phyloP scores from a whole-genome alignment of 2,888 invertebrate genomes.

The Tetramorium bicarinatum region DNA sequence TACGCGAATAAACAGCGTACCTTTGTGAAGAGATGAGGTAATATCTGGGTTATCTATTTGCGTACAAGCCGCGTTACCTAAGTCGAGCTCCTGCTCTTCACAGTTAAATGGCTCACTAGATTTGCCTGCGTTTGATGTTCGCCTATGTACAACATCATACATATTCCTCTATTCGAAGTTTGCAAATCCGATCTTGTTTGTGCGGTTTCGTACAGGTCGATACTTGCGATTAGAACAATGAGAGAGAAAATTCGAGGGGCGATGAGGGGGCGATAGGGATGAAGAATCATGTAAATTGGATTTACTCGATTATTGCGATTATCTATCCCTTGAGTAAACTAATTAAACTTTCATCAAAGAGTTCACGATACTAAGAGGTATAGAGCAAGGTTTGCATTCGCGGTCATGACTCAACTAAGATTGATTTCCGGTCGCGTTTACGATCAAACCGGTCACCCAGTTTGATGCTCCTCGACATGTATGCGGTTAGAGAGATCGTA shows the following conservation, averaged over 20 bases:
- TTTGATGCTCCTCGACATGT: conserved; percentile 6
- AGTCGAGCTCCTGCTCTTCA: conserved; percentile 51
- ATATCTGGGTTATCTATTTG: conserved; percentile 56
- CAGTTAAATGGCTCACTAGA: conserved; percentile 53
- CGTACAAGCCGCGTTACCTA: conserved; percentile 47
- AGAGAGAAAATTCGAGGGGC: conserved; percentile 15
- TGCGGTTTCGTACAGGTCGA: conserved; percentile 43
- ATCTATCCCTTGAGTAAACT: conserved; percentile 38
- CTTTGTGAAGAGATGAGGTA: conserved; percentile 45
- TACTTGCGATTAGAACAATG: conserved; percentile 47
- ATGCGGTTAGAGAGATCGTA: background rate
- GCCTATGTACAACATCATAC: conserved; percentile 42
- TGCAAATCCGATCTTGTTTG: conserved; percentile 51
- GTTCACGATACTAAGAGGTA: conserved; percentile 33
- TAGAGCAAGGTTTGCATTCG: conserved; percentile 34
- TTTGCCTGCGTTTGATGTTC: conserved; percentile 57
- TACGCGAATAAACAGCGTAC: conserved; percentile 36
- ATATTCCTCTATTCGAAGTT: conserved; percentile 53
- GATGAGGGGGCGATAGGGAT: background rate
- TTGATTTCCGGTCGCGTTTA: conserved; percentile 47
- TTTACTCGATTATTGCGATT: conserved; percentile 49
- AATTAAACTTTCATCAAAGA: conserved; percentile 58
- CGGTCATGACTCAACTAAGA: conserved; percentile 48
- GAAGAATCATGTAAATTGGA: conserved; percentile 50
- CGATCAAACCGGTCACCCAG: conserved; percentile 44